A percentile compares a stretch with the other conserved stretches of the same genome.
Evolutionary conservation across 2,113 vertebrate genomes (phyloP).

Genomic region (Shinisaurus crocodilurus): DNA sequence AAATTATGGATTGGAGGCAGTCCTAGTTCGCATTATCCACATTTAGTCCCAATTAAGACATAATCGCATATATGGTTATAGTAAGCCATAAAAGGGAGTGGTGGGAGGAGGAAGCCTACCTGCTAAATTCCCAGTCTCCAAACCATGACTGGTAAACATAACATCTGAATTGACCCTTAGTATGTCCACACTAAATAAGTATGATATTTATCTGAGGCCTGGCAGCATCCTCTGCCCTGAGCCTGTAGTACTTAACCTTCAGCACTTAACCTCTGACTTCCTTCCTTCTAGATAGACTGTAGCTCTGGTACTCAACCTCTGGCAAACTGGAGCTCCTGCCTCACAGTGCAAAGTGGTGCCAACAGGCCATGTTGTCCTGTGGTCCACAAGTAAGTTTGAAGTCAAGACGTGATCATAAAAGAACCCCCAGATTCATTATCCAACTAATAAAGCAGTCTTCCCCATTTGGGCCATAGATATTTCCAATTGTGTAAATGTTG

Average conservation of each 20-base stretch:
- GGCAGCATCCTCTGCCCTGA: neutral
- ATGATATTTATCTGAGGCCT: neutral
- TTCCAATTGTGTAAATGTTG: neutral
- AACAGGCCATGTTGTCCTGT: conserved; percentile 37
- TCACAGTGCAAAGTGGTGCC: conserved; percentile 31
- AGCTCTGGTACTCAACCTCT: conserved; percentile 28
- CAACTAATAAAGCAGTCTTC: neutral
- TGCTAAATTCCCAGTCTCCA: neutral
- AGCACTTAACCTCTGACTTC: conserved; percentile 34
- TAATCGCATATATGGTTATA: neutral
- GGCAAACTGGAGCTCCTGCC: conserved; percentile 17
- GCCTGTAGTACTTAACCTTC: neutral
- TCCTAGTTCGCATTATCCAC: neutral
- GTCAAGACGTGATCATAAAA: conserved; percentile 1
- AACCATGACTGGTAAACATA: neutral
- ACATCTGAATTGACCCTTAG: neutral
- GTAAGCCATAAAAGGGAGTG: neutral
- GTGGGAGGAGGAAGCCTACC: neutral
- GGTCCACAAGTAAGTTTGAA: conserved; percentile 41
- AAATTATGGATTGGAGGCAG: neutral
- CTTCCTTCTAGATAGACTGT: conserved; percentile 26
- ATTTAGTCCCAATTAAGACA: neutral
- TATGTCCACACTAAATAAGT: neutral
- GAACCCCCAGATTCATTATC: neutral
- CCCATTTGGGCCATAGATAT: neutral